These are phyloP conservation scores for Elymnias hypermnestra DNA, from an alignment of 1,140 invertebrate species.

Conservation along the genomic window DNA sequence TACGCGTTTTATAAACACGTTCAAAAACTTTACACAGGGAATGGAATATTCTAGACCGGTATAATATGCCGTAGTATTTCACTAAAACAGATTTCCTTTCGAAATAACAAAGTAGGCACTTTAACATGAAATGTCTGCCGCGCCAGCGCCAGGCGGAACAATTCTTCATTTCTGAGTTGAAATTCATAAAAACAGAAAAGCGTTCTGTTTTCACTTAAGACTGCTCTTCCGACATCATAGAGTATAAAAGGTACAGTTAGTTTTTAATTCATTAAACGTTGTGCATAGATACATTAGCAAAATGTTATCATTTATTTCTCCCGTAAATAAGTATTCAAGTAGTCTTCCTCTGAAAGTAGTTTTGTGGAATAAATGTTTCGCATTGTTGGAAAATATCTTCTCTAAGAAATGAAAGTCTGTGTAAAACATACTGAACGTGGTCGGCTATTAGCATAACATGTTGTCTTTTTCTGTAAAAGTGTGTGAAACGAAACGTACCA, in stretches of 20 bases:
- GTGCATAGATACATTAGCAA: too few relatives aligned
- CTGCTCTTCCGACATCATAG: not conserved
- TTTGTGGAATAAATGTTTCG: not conserved
- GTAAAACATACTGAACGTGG: not conserved
- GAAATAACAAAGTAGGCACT: slow-evolving; percentile 25
- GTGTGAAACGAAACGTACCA: too few relatives aligned
- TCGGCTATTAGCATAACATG: slow-evolving; percentile 1
- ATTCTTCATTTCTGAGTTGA: slow-evolving; percentile 16
- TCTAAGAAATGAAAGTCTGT: not conserved
- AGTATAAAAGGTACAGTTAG: not conserved
- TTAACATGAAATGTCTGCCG: slow-evolving; percentile 24
- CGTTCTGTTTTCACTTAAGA: slow-evolving; percentile 1
- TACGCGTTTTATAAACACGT: not conserved
- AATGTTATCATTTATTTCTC: too few relatives aligned
- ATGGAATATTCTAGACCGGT: slow-evolving; percentile 3
- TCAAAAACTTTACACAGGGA: not conserved
- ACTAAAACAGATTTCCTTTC: slow-evolving; percentile 24
- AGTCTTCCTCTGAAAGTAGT: too few relatives aligned
- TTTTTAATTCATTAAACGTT: too few relatives aligned
- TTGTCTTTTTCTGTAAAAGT: not conserved
- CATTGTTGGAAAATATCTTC: not conserved
- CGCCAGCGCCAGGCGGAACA: slow-evolving; percentile 15
- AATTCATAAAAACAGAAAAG: slow-evolving; percentile 18
- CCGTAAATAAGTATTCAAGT: too few relatives aligned
- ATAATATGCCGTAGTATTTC: slow-evolving; percentile 18